Evolutionary conservation across 2,797 vertebrate species (phyloP), one percentile per base, ranked within the genome.

Genomic region (Luscinia luscinia): DNA sequence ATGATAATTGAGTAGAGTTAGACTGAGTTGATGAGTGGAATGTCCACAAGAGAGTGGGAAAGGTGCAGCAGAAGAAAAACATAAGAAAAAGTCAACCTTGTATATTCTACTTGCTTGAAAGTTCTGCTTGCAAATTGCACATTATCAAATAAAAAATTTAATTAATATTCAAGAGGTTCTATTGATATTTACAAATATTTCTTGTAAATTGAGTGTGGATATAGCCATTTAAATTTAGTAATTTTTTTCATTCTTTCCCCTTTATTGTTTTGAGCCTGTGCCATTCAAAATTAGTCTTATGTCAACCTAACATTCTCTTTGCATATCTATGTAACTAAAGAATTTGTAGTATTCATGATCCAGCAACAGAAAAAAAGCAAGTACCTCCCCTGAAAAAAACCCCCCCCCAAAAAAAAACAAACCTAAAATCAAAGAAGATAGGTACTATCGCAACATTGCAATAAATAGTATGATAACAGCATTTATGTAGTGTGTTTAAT

Each of bases 381-480:
- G 34, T 17, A 19, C 3, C 4, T 43, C 6, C 6, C 49, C 6
- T 41, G 40, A 41, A 41, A 62, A 32, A 7, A 70, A n/a, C n/a
- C n/a, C n/a, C n/a, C n/a, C n/a, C n/a, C n/a, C n/a, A n/a, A 18
- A 49, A 21, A 38, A 38, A 38, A 38, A 38, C 11, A 12, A 62
- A 34, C 3, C 6, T 4, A 5, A 46, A 63, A 59, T 11, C 40
- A 41, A 16, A 62, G 6, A 6, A 45, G 43, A 20, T 45, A 45
- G 20, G 20, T 45, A 21, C 20, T 24, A 49, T 43, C 4, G 1
- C 14, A 81, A 23, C 5, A 57, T 58, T 64, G 15, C 28, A 74
- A 80, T 0, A 34, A 77, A 66, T 7, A 30, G 1, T 6, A 8
- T 45, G 51, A 7, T 17, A 70, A 2, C 21, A 66, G 1, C 4